Conservation (phyloP, 2,797 vertebrate genomes). For the Poecilia picta region DNA sequence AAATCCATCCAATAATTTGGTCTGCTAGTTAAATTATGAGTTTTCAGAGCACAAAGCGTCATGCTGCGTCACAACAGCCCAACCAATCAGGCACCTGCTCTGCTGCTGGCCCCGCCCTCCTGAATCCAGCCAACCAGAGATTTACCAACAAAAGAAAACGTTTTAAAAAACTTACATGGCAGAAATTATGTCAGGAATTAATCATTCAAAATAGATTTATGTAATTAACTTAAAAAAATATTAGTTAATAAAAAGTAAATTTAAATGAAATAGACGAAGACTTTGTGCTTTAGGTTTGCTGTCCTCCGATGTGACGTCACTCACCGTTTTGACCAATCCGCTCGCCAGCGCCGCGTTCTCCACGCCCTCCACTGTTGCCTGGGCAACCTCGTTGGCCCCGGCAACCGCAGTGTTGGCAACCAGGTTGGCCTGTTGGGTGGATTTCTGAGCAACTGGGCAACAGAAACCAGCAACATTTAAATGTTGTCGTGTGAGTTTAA, state of each 20-base stretch:
- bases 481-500: not conserved
- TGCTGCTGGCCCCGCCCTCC: constrained; percentile 57
- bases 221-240: not conserved
- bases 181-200: not conserved
- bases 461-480: not conserved
- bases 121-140: constrained; percentile 45
- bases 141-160: constrained; percentile 29
- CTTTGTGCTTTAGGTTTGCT: not conserved
- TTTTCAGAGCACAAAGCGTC: constrained; percentile 24
- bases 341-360: constrained; percentile 83
- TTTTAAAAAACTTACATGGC: not conserved
- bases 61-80: constrained; percentile 34
- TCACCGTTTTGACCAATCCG: constrained; percentile 86
- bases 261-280: not conserved
- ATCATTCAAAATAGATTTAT: not conserved
- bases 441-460: constrained; percentile 88
- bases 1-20: not conserved
- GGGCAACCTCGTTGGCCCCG: constrained; percentile 88
- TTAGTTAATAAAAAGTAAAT: too few relatives aligned
- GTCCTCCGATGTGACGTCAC: constrained; percentile 15
- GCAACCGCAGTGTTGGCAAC: constrained; percentile 86
- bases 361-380: constrained; percentile 87
- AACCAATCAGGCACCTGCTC: constrained; percentile 65
- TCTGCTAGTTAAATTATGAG: not conserved
- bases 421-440: constrained; percentile 90